phyloP scores from a whole-genome alignment of 37 sponge, comb jelly and placozoan species.

The Sycon ciliatum region DNA sequence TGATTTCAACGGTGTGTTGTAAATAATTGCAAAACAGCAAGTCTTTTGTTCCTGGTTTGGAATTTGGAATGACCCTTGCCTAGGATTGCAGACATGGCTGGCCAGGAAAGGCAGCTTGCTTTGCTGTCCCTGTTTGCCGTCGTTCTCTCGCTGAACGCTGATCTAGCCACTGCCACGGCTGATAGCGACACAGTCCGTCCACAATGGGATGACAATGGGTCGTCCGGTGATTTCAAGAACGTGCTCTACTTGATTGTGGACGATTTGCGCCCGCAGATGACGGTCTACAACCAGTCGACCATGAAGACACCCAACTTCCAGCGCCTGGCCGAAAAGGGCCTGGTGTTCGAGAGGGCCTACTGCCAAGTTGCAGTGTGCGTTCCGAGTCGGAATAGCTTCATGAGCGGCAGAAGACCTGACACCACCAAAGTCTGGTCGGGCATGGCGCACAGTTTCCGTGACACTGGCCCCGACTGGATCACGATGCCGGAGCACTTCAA shows the following conservation, averaged over 20 bases:
- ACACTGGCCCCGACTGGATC: constrained; percentile 25
- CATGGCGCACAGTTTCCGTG: constrained; percentile 16
- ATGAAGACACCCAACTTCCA: constrained; percentile 20
- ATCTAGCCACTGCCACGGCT: no score
- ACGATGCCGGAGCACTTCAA: constrained; percentile 27
- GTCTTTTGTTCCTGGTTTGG: no score
- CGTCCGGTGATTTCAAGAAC: no score
- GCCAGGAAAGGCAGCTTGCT: no score
- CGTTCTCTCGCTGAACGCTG: no score
- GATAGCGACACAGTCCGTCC: no score
- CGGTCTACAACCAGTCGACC: constrained; percentile 10
- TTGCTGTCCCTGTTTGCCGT: no score
- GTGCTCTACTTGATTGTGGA: constrained; percentile 25
- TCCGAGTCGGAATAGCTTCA: constrained; percentile 23
- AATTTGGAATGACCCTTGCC: no score
- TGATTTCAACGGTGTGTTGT: no score
- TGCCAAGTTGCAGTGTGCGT: constrained; percentile 25
- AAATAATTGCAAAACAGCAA: no score
- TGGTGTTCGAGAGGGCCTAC: constrained; percentile 27
- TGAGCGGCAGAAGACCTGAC: constrained; percentile 21
- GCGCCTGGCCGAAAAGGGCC: background rate
- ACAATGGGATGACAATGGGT: no score
- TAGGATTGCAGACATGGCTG: no score
- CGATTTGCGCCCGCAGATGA: constrained; percentile 11
- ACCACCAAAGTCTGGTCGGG: constrained; percentile 23